Evolutionary conservation across 2,797 vertebrate species (phyloP).

Genomic region (Threskiornis aethiopicus): DNA sequence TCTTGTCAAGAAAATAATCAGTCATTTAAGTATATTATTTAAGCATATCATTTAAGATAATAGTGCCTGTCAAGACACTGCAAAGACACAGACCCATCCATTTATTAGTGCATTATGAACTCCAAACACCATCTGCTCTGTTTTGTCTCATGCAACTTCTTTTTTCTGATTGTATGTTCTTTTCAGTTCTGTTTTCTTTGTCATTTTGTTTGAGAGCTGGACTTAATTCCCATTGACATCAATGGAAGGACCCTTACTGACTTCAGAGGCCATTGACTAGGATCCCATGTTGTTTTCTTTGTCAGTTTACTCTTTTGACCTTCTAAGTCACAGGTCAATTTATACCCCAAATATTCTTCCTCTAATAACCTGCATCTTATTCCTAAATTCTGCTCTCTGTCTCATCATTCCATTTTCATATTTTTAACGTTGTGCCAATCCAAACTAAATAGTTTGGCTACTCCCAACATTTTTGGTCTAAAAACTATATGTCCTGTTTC

Average conservation of each 20-base stretch:
- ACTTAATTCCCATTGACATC: background rate
- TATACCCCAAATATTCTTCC: background rate
- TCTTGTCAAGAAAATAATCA: conserved; percentile 39
- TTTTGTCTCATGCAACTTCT: background rate
- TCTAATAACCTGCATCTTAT: background rate
- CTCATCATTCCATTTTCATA: background rate
- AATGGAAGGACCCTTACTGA: background rate
- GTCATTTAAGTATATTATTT: background rate
- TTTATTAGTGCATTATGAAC: background rate
- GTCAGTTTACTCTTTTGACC: background rate
- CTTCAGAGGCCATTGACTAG: background rate
- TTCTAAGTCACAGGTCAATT: background rate
- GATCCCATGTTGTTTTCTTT: background rate
- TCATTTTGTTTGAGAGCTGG: background rate
- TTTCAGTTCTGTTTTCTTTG: background rate
- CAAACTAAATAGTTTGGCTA: background rate
- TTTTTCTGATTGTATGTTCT: background rate
- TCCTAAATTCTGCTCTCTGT: background rate
- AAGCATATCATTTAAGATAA: background rate
- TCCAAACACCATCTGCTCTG: background rate
- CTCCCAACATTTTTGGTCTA: background rate
- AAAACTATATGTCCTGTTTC: background rate
- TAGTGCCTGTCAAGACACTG: background rate
- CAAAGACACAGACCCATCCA: background rate
- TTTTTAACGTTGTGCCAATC: background rate